A percentile compares a stretch with the other conserved stretches of the same genome.
Evolutionary conservation across 2,888 invertebrate genomes (phyloP).

Genomic region (Cryptosula pallasiana): DNA sequence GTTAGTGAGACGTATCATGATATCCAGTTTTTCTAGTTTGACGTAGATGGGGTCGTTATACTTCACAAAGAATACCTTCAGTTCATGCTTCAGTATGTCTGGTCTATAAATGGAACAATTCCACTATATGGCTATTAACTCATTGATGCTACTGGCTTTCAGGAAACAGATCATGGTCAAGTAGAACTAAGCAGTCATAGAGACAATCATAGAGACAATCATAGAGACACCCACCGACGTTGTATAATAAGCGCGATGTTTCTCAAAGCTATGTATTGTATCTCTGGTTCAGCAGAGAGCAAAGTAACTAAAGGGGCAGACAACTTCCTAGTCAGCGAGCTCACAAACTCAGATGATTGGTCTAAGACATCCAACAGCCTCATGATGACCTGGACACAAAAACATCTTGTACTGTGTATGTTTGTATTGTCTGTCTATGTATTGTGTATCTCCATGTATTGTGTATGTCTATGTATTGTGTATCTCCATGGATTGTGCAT

Average conservation of each 20-base stretch:
- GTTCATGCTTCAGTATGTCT: slow-evolving; percentile 93
- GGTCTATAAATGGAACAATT: slow-evolving; percentile 64
- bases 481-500: too few species aligned
- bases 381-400: slow-evolving; percentile 64
- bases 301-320: slow-evolving; percentile 93
- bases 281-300: slow-evolving; percentile 91
- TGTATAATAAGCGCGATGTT: slow-evolving; percentile 98
- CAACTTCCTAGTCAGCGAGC: slow-evolving; percentile 84
- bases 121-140: too few species aligned
- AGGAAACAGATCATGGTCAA: too few species aligned
- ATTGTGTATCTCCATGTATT: too few species aligned
- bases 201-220: too few species aligned
- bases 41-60: slow-evolving; percentile 99
- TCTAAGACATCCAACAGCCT: slow-evolving; percentile 92
- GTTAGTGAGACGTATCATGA: slow-evolving; percentile 93
- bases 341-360: slow-evolving; percentile 83
- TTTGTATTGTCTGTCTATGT: too few species aligned
- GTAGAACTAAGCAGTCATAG: too few species aligned
- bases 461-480: too few species aligned
- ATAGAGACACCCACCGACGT: slow-evolving; percentile 58
- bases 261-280: slow-evolving; percentile 90
- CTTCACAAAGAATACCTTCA: slow-evolving; percentile 98
- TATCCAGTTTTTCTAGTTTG: slow-evolving; percentile 91
- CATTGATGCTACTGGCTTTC: too few species aligned
- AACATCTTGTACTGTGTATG: too few species aligned